Evolutionary conservation across 2,888 invertebrate genomes (phyloP), one percentile per base, ranked within the genome.

Genomic region (Lasioglossum calceatum): DNA sequence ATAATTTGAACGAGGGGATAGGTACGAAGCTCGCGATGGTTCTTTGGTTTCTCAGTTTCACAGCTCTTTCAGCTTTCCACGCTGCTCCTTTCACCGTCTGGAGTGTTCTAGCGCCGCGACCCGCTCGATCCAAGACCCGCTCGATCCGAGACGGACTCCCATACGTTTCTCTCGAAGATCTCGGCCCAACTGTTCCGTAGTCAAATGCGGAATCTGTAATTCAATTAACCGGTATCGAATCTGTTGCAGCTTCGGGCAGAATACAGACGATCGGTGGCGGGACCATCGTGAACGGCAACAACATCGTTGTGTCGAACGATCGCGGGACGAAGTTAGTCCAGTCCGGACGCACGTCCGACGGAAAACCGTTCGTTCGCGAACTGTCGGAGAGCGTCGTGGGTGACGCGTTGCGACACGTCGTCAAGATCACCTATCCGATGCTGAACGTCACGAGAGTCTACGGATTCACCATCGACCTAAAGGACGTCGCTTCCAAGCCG

Each of bases 341-440:
- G 0, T 91, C 92, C 7, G 93, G 93, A 8, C 77, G 50, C 42
- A 87, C 85, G 12, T 44, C 81, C 5, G 81, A 92, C n/a, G 94
- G 94, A 0, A 74, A 84, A 16, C 85, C 88, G 0, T 94, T 86
- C 85, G 84, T 87, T 27, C 90, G 89, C 19, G 89, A 90, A 7
- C 88, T 36, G 47, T 87, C 89, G 36, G 91, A 93, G 0, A 77
- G 39, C 12, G 23, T 90, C 23, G 58, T 88, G 5, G 92, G 82
- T 36, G 78, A 87, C 47, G 80, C 78, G 12, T 89, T 93, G 36
- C 82, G 90, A 61, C 92, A 90, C 78, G 83, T 86, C 4, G 93
- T 92, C 0, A 91, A 79, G 47, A n/a, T 86, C 58, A 91, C 88
- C 77, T 88, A 94, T 79, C 84, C 78, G 77, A 64, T 4, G 54